These are phyloP conservation scores for Crotophaga sulcirostris DNA, from an alignment of 2,113 vertebrate species.

Conservation along the genomic window DNA sequence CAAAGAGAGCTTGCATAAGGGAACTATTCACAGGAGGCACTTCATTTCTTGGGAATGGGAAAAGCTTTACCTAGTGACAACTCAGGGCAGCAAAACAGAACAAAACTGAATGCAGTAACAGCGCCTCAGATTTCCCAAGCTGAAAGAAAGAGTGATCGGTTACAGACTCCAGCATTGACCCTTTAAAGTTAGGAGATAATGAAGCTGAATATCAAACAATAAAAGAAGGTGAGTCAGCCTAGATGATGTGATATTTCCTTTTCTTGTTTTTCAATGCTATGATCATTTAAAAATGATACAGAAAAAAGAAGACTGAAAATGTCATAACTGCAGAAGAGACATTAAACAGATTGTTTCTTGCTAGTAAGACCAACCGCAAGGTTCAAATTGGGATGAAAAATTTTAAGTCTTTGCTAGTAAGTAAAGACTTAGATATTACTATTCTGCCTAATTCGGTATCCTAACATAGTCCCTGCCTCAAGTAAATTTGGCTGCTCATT, in stretches of 20 bases:
- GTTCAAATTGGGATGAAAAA: not conserved
- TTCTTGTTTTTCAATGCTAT: not conserved
- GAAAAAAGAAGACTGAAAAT: not conserved
- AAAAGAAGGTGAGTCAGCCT: not conserved
- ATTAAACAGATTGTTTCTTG: not conserved
- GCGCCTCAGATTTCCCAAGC: constrained; percentile 42
- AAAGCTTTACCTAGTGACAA: constrained; percentile 72
- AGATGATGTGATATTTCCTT: not conserved
- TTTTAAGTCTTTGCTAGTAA: not conserved
- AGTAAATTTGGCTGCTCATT: not conserved
- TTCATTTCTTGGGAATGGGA: constrained; percentile 58
- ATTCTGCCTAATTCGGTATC: not conserved
- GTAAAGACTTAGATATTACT: not conserved
- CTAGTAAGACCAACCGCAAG: not conserved
- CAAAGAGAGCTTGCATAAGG: constrained; percentile 69
- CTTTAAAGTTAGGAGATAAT: not conserved
- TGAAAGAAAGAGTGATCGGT: constrained; percentile 32
- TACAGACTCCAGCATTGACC: constrained; percentile 15
- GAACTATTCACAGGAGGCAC: constrained; percentile 68
- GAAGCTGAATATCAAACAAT: not conserved
- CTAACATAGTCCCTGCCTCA: not conserved
- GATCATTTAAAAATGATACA: not conserved
- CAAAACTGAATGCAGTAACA: constrained; percentile 16
- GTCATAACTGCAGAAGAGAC: not conserved
- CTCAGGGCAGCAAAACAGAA: constrained; percentile 44